phyloP scores from a whole-genome alignment of 2,113 vertebrate genomes.

The Pluvialis apricaria region DNA sequence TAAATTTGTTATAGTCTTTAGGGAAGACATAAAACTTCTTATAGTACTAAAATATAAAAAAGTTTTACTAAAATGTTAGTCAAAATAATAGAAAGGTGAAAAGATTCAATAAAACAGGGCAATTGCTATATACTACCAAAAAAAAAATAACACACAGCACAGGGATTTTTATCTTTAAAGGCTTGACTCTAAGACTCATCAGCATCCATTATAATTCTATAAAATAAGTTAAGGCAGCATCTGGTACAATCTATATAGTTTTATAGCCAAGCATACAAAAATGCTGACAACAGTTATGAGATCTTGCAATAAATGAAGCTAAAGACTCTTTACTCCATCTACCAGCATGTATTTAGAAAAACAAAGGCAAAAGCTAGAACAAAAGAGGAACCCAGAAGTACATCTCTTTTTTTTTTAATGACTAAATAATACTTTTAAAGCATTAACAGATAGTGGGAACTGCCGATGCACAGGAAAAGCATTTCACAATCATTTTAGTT shows the following conservation, averaged over 20 bases:
- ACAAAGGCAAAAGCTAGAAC: slow-evolving; percentile 9
- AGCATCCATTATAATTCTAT: slow-evolving; percentile 44
- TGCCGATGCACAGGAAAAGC: neutral
- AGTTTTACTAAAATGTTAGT: neutral
- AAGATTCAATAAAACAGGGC: neutral
- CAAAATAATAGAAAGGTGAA: neutral
- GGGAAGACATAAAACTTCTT: neutral
- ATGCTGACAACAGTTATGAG: neutral
- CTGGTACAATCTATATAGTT: slow-evolving; percentile 31
- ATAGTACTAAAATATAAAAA: neutral
- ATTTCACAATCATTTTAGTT: slow-evolving; percentile 8
- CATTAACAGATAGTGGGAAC: neutral
- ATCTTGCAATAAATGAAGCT: slow-evolving; percentile 1
- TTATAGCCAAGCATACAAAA: slow-evolving; percentile 35
- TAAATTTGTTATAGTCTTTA: neutral
- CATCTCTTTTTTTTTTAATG: neutral
- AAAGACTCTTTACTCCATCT: neutral
- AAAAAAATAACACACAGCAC: neutral
- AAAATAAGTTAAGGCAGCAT: slow-evolving; percentile 35
- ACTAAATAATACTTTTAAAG: slow-evolving; percentile 22
- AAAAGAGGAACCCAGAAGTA: neutral
- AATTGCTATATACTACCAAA: neutral
- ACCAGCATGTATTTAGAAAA: neutral
- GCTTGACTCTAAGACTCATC: neutral
- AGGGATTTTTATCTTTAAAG: slow-evolving; percentile 22